Conservation (phyloP, 2,888 invertebrate genomes). For the Campaea margaritaria region DNA sequence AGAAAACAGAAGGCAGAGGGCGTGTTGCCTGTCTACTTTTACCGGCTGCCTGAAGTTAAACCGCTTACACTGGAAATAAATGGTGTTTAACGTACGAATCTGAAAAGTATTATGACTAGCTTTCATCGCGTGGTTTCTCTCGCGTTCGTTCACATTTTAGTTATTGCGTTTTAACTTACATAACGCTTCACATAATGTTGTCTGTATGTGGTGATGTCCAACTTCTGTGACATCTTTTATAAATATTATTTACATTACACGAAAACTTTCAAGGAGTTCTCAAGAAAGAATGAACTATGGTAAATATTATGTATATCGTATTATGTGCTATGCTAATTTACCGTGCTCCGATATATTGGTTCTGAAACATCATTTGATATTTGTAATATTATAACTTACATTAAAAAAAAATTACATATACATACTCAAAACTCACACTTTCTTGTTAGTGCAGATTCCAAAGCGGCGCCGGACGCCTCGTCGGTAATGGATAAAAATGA, state of each 20-base stretch:
- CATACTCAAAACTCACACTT: background rate
- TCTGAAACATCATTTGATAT: no score
- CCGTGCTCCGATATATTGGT: no score
- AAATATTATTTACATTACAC: no score
- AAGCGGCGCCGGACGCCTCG: constrained; percentile 54
- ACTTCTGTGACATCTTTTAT: no score
- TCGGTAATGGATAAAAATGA: constrained; percentile 62
- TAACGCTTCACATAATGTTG: no score
- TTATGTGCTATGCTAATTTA: no score
- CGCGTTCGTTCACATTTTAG: constrained; percentile 8
- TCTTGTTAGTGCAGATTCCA: constrained; percentile 18
- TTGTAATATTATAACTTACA: no score
- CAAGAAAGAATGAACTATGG: no score
- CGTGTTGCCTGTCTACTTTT: constrained; percentile 66
- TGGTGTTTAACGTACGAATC: constrained; percentile 50
- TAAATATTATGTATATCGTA: no score
- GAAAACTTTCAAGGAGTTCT: no score
- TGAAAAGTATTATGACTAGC: constrained; percentile 23
- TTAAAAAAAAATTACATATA: background rate
- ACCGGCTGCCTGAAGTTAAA: constrained; percentile 57
- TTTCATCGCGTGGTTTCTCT: constrained; percentile 25
- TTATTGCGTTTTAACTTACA: no score
- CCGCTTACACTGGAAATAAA: constrained; percentile 67
- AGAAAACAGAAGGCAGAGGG: constrained; percentile 26
- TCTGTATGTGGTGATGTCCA: no score